Evolutionary conservation across 30 jellyfish, hydroid and myxozoan species (phyloP), one percentile per base, ranked within the genome.

Genomic region (Pseudorhiza aurosa): DNA sequence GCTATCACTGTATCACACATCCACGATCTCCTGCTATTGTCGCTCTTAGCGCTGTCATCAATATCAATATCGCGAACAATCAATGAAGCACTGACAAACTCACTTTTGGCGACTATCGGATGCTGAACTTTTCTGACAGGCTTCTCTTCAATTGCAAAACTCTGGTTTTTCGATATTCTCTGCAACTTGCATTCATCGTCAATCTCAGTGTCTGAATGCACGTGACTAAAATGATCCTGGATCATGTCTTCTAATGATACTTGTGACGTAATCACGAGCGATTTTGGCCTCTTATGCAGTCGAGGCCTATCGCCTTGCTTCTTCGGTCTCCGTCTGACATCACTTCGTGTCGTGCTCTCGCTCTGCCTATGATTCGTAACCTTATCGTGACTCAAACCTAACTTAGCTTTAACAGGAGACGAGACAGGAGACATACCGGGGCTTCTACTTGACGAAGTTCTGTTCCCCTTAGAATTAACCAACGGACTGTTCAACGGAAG

Each of bases 361-460:
- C n/a, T 40, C 32, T 21, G 40, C 26, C 15, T 42, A 37, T 58
- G 56, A 25, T 24, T 35, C 11, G 14, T 21, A 36, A 25, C 5
- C 32, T 55, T 59, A 9, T 30, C 59, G 8, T 22, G 57, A 25
- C 64, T 62, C 74, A 29, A 53, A 28, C 40, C 18, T 6, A 19
- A 22, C n/a, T 39, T 59, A 4, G 44, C 19, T 58, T 37, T 57
- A 0, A 73, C 45, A 25, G 88, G 88, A 21, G 88, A 76, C 25
- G 88, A 14, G 15, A 76, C 88, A 5, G 88, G 88, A 4, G 88
- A 76, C 6, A 76, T 73, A 3, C 71, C 88, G 1, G 88, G 88
- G 42, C 88, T 76, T 26, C 45, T 56, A 30, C 27, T 24, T 15
- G 37, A 12, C 7, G 30, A 14, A 45, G 65, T 2, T 17, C 68